Evolutionary conservation across 1,140 invertebrate species (phyloP).

Genomic region (Seison nebaliae): DNA sequence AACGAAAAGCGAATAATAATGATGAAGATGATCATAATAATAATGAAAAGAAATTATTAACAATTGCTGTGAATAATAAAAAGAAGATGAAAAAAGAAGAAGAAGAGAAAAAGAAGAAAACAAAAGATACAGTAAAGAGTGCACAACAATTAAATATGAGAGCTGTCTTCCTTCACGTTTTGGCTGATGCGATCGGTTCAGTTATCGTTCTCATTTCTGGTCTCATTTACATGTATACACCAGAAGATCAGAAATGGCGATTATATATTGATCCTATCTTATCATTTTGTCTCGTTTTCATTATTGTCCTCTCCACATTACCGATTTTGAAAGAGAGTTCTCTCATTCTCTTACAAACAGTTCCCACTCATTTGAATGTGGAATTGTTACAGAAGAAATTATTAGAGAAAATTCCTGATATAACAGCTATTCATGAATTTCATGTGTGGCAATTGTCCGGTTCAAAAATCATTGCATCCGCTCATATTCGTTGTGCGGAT

Average conservation of each 20-base stretch:
- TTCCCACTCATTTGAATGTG: conserved; percentile 32
- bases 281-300: conserved; percentile 32
- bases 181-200: conserved; percentile 75
- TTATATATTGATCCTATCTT: conserved; percentile 16
- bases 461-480: conserved; percentile 33
- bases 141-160: conserved; percentile 56
- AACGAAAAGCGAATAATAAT: too few relatives aligned
- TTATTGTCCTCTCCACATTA: conserved; percentile 32
- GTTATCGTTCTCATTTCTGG: conserved; percentile 73
- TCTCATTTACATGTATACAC: conserved; percentile 60
- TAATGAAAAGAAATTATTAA: too few relatives aligned
- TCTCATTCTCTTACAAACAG: conserved; percentile 34
- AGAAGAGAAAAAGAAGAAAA: background rate
- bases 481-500: conserved; percentile 32
- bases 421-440: conserved; percentile 34
- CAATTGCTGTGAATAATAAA: too few relatives aligned
- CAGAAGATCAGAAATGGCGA: conserved; percentile 28
- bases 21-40: too few relatives aligned
- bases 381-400: conserved; percentile 29
- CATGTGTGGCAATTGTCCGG: conserved; percentile 36
- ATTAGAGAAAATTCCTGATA: conserved; percentile 20
- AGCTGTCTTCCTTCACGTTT: conserved; percentile 78
- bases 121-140: background rate
- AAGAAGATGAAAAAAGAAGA: too few relatives aligned
- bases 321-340: conserved; percentile 33